Evolutionary conservation across 2,113 vertebrate genomes (phyloP).

Genomic region (Zingel zingel): DNA sequence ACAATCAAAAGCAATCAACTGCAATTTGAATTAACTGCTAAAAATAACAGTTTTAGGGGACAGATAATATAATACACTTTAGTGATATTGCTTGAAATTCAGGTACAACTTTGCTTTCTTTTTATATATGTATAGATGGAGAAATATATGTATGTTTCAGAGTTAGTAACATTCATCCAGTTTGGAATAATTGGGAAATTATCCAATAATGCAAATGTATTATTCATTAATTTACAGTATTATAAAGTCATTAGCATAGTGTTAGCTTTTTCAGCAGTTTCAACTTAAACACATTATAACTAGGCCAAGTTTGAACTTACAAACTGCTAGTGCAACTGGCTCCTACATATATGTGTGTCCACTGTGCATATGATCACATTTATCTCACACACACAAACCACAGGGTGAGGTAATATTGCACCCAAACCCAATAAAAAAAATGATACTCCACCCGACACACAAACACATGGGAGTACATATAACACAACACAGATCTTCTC

Average conservation of each 20-base stretch:
- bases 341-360: background rate
- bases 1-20: background rate
- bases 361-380: background rate
- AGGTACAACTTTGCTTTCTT: background rate
- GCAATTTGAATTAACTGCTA: background rate
- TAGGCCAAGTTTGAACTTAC: background rate
- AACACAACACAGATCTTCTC: conserved; percentile 29
- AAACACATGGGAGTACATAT: background rate
- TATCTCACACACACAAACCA: background rate
- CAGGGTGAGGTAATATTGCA: conserved; percentile 31
- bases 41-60: no score
- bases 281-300: background rate
- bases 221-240: background rate
- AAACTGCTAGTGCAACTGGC: background rate
- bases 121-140: background rate
- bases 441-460: background rate
- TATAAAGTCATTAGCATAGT: background rate
- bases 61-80: background rate
- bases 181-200: background rate
- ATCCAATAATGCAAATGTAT: background rate
- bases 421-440: conserved; percentile 33
- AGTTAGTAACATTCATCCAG: background rate
- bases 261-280: background rate
- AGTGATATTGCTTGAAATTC: background rate
- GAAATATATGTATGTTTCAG: background rate